Conservation (phyloP, 2,113 vertebrate genomes). For the Vanacampus margaritifer region DNA sequence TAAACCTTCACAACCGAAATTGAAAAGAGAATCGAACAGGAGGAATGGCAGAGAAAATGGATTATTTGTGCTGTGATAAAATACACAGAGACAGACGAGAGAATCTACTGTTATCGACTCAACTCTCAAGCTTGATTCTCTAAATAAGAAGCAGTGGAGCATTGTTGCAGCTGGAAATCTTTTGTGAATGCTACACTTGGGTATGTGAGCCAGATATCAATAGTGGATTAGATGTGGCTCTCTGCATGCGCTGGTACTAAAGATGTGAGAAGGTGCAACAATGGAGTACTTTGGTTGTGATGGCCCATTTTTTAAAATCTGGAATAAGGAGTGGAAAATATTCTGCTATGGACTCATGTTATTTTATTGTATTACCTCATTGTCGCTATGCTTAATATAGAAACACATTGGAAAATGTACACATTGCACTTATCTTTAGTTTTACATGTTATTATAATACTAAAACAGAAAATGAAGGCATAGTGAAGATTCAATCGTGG, state of each 20-base stretch:
- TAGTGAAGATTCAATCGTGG: too few relatives aligned
- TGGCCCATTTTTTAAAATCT: constrained; percentile 24
- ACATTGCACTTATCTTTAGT: too few relatives aligned
- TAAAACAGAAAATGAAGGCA: too few relatives aligned
- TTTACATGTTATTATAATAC: too few relatives aligned
- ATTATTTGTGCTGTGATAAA: neutral
- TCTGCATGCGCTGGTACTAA: constrained; percentile 23
- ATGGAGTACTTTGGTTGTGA: constrained; percentile 26
- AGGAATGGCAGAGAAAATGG: neutral
- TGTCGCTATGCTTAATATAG: neutral
- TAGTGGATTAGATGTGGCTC: constrained; percentile 29
- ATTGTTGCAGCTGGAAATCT: constrained; percentile 10
- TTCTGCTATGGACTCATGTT: constrained; percentile 5
- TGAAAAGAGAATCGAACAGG: neutral
- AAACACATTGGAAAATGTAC: too few relatives aligned
- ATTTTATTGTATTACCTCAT: constrained; percentile 4
- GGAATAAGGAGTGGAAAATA: constrained; percentile 19
- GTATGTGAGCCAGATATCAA: constrained; percentile 20
- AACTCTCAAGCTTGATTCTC: constrained; percentile 15
- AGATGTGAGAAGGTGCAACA: constrained; percentile 34
- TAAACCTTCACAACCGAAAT: neutral
- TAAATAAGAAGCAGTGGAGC: constrained; percentile 13
- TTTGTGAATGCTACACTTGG: constrained; percentile 14
- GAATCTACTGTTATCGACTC: constrained; percentile 16
- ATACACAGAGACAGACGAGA: neutral